Conservation (phyloP, 2,113 vertebrate genomes). For the Hypanus sabinus region DNA sequence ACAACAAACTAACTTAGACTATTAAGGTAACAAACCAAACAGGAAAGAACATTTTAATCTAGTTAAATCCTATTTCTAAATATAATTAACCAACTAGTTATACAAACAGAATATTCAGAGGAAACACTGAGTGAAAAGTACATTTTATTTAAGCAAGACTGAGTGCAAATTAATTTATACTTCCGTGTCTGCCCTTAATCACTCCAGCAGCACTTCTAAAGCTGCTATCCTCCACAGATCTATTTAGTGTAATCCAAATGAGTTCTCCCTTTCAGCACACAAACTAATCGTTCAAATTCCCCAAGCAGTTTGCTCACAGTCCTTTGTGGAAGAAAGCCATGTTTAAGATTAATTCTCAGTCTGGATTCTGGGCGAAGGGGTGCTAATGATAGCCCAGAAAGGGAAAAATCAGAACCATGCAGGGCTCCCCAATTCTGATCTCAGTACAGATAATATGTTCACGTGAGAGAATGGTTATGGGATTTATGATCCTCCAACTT, state of each 20-base stretch:
- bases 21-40: slow-evolving; percentile 9
- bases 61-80: slow-evolving; percentile 24
- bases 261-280: background rate
- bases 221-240: background rate
- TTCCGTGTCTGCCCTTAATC: background rate
- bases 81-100: background rate
- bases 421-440: background rate
- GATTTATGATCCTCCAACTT: no score
- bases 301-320: background rate
- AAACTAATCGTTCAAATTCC: background rate
- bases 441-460: no score
- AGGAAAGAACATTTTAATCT: background rate
- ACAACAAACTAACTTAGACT: background rate
- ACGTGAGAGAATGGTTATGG: no score
- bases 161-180: background rate
- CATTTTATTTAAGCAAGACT: background rate
- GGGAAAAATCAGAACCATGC: background rate
- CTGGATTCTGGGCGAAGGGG: background rate
- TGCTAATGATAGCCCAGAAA: background rate
- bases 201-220: background rate
- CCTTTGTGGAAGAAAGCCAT: background rate
- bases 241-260: slow-evolving; percentile 24
- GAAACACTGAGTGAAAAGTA: background rate
- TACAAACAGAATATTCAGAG: slow-evolving; percentile 23
- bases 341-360: background rate